A percentile compares a stretch with the other conserved stretches of the same genome.
Conservation (phyloP, 2,797 vertebrate genomes). For the Mallotus villosus region DNA sequence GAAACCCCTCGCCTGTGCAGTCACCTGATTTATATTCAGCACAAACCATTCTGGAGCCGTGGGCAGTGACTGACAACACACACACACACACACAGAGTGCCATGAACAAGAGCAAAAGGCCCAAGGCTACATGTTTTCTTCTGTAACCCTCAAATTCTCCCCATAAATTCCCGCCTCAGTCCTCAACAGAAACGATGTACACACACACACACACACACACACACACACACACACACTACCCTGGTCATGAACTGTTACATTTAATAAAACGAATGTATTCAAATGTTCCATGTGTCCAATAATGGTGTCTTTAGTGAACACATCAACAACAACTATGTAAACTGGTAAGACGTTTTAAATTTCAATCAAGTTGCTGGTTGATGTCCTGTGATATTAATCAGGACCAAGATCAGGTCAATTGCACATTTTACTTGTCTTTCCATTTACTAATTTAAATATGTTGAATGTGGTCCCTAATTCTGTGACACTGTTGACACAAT, state of each 20-base stretch:
- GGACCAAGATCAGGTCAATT: constrained; percentile 56
- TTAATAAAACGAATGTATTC: no score
- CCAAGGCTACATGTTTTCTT: constrained; percentile 9
- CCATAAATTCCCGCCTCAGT: neutral
- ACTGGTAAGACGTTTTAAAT: neutral
- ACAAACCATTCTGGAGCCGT: constrained; percentile 65
- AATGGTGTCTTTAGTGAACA: no score
- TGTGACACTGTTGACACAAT: neutral
- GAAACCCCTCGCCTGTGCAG: constrained; percentile 71
- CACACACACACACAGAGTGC: constrained; percentile 19
- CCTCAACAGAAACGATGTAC: neutral
- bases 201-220: neutral
- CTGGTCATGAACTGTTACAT: no score
- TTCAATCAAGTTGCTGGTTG: constrained; percentile 2
- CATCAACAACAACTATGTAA: no score
- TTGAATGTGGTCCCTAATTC: constrained; percentile 23
- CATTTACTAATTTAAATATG: constrained; percentile 36
- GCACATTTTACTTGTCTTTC: constrained; percentile 56
- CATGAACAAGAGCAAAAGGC: constrained; percentile 18
- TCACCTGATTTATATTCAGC: constrained; percentile 84
- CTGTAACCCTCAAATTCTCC: neutral
- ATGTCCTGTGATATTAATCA: constrained; percentile 2
- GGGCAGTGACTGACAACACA: constrained; percentile 66
- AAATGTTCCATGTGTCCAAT: no score
- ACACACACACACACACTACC: no score